Evolutionary conservation across 2,797 vertebrate genomes (phyloP), one percentile per base, ranked within the genome.

Genomic region (Oceanodroma leucorhoa): DNA sequence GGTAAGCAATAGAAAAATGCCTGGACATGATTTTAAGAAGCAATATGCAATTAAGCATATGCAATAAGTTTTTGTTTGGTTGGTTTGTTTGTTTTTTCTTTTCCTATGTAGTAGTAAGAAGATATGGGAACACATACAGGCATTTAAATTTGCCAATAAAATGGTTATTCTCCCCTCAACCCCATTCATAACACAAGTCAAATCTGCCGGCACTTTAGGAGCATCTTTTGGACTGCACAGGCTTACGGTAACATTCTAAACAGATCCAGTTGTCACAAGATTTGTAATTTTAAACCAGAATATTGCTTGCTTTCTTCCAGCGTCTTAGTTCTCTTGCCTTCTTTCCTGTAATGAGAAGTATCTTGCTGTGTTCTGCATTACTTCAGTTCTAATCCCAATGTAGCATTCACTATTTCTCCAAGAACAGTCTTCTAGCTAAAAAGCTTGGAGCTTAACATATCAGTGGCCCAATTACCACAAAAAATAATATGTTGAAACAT

Each of bases 241-340:
- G 3, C 46, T 62, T 81, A 70, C 1, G 0, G 11, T 4, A 88
- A 32, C 14, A 20, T 18, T 83, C 20, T 57, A 61, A 24, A 29
- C 11, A 55, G 14, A 22, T 64, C 5, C 41, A 69, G 5, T 12
- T 60, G 20, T 41, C 34, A 60, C 10, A 36, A 80, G 29, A 50
- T 16, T 16, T 32, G 8, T 12, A 43, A 20, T 61, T 83, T 77
- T 43, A 29, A 87, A 67, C 13, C 24, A 76, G 22, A 73, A 65
- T 61, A 27, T 24, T 84, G 1, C 2, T 65, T 55, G 14, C 3
- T 87, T 61, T 50, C 32, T 30, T 61, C 27, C 24, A 76, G 4
- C 0, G 0, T 23, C 21, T 55, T 41, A 38, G 6, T 40, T 38
- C 10, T 53, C 2, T n/a, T 73, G 5, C 20, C 12, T 61, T 4